Conservation (phyloP, 2,113 vertebrate species). For the Gnathonemus longibarbis region DNA sequence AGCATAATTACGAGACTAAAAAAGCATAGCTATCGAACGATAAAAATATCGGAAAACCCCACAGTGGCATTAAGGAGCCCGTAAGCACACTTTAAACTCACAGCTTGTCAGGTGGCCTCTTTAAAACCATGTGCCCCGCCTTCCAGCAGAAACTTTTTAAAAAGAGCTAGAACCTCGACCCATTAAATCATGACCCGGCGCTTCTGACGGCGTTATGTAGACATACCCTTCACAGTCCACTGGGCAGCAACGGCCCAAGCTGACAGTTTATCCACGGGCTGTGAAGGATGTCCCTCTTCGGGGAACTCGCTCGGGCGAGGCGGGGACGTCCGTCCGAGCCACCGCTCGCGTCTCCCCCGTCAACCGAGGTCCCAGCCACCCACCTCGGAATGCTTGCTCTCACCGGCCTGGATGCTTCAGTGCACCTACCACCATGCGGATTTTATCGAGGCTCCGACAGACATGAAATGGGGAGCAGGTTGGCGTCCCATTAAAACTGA, state of each 20-base stretch:
- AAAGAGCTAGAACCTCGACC: slow-evolving; percentile 88
- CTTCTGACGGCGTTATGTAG: slow-evolving; percentile 74
- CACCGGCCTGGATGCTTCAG: background rate
- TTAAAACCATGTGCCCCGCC: slow-evolving; percentile 42
- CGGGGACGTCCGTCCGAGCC: background rate
- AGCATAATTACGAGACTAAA: background rate
- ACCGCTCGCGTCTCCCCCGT: background rate
- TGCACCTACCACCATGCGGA: background rate
- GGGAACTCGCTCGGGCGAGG: slow-evolving; percentile 47
- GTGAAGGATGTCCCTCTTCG: slow-evolving; percentile 88
- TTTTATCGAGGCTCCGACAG: background rate
- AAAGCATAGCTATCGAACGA: background rate
- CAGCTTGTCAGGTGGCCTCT: slow-evolving; percentile 35
- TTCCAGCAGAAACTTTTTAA: slow-evolving; percentile 53
- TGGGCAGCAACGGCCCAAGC: slow-evolving; percentile 66
- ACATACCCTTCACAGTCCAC: slow-evolving; percentile 88
- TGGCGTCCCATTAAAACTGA: background rate
- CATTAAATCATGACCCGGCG: slow-evolving; percentile 85
- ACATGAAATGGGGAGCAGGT: background rate
- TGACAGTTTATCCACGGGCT: slow-evolving; percentile 80
- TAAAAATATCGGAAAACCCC: background rate
- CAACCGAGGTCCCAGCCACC: background rate
- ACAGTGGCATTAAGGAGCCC: background rate
- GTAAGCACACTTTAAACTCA: background rate
- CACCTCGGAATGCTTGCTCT: background rate